phyloP scores from a whole-genome alignment of 2,113 vertebrate species.

The Laterallus jamaicensis region DNA sequence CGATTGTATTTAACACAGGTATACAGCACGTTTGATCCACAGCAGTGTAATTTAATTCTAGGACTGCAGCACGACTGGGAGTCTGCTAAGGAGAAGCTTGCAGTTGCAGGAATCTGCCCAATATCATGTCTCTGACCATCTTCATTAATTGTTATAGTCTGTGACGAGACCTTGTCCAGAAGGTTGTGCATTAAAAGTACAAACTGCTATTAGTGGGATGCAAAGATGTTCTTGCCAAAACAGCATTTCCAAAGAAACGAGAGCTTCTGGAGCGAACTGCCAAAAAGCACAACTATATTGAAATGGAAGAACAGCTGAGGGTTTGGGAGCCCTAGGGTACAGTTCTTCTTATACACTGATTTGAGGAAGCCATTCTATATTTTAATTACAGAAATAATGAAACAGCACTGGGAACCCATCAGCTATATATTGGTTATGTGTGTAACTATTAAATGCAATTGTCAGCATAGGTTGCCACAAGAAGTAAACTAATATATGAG shows the following conservation, averaged over 20 bases:
- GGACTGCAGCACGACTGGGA: background rate
- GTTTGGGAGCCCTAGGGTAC: background rate
- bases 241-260: background rate
- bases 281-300: background rate
- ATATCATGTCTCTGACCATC: background rate
- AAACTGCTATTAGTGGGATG: background rate
- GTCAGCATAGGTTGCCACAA: background rate
- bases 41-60: background rate
- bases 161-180: background rate
- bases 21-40: background rate
- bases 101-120: background rate
- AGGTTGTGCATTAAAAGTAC: background rate
- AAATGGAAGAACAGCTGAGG: background rate
- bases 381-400: background rate
- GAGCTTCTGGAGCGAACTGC: background rate
- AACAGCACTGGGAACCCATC: background rate
- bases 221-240: background rate
- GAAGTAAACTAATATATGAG: background rate
- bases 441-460: background rate
- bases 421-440: background rate
- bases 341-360: background rate
- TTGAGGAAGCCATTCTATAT: background rate
- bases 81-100: background rate
- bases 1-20: background rate
- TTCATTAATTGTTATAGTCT: constrained; percentile 16